Percentiles rank a stretch among this genome's conserved stretches.
Evolutionary conservation across 2,797 vertebrate species (phyloP).

Genomic region (Petrocephalus sullivani): DNA sequence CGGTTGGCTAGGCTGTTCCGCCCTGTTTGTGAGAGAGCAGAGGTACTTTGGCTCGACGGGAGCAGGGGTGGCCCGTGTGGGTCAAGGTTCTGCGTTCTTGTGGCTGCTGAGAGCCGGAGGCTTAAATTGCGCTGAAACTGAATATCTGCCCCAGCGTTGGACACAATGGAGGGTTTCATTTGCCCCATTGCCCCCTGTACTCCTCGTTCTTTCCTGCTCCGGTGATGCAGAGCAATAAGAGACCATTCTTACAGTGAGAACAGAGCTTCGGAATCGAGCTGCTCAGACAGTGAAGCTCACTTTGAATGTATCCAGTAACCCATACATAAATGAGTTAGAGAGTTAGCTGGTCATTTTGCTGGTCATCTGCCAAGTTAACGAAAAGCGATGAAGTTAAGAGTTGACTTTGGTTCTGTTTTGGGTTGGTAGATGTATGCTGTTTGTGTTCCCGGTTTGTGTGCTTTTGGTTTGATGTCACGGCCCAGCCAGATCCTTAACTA

Average conservation of each 20-base stretch:
- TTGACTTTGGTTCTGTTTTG: not conserved
- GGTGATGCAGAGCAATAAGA: not conserved
- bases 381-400: not conserved
- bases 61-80: conserved; percentile 20
- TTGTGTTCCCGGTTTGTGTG: not conserved
- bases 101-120: conserved; percentile 17
- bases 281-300: not conserved
- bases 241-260: not conserved
- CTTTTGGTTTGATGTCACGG: not conserved
- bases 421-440: not conserved
- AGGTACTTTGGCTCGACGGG: not conserved
- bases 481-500: not conserved
- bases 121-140: conserved; percentile 31
- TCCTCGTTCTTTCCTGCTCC: conserved; percentile 6
- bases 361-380: not conserved
- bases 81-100: conserved; percentile 27
- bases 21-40: not conserved
- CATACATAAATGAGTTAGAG: not conserved
- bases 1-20: not conserved
- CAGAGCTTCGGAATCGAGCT: not conserved
- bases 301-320: not conserved
- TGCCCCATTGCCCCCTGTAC: conserved; percentile 21
- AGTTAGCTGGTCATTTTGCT: not conserved
- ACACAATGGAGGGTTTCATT: conserved; percentile 23
- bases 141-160: conserved; percentile 27